Evolutionary conservation across 2,888 invertebrate species (phyloP), one percentile per base, ranked within the genome.

Genomic region (Fragum whitleyi): DNA sequence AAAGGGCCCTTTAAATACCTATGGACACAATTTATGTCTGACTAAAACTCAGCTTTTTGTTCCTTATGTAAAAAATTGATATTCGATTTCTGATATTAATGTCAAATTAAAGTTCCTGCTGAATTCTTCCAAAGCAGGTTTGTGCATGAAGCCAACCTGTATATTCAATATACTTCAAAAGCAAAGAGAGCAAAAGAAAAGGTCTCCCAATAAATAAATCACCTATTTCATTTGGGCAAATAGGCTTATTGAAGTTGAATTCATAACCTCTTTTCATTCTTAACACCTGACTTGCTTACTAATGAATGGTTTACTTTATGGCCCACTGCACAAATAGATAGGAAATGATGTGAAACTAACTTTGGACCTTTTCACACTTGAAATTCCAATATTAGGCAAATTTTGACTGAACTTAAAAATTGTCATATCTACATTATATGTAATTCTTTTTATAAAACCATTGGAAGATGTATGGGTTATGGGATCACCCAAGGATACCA

Each of bases 341-440:
- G 21, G 42, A 65, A 65, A 42, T 65, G 65, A 65, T 23, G 65
- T 39, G 65, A 42, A 65, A 36, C 65, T 26, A 57, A 57, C 23
- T 14, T 23, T 23, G 47, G 7, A 5, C 47, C 47, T 47, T 47
- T 47, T 47, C 47, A 47, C 32, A 36, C 9, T 36, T 36, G 9
- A 6, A 36, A 36, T 9, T 36, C 32, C 3, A 36, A 36, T 47
- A 47, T 39, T 39, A 39, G 6, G 7, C 39, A 39, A 39, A 39
- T 39, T 39, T 39, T 39, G 39, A n/a, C n/a, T n/a, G n/a, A n/a
- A n/a, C n/a, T n/a, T n/a, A n/a, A n/a, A n/a, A n/a, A n/a, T n/a
- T n/a, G n/a, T n/a, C n/a, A n/a, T n/a, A n/a, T n/a, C n/a, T n/a
- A n/a, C n/a, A n/a, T n/a, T n/a, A n/a, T n/a, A n/a, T n/a, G n/a